Evolutionary conservation across 2,888 invertebrate species (phyloP).

Genomic region (Lasioglossum marginatum): DNA sequence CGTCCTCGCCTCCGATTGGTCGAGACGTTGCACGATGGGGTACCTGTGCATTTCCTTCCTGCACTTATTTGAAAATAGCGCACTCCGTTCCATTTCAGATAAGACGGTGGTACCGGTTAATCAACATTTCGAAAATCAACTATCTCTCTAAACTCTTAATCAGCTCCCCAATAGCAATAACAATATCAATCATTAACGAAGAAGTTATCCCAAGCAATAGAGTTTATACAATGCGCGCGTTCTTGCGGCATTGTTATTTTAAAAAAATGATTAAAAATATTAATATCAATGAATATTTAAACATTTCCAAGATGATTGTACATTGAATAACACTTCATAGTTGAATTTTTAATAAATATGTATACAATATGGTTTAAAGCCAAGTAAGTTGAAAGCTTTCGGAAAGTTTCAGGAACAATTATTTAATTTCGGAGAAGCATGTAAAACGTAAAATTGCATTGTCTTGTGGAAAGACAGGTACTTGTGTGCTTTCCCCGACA

Average conservation of each 20-base stretch:
- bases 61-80: background rate
- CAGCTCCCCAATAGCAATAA: background rate
- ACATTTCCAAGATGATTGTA: background rate
- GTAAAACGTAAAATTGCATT: background rate
- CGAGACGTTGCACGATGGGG: constrained; percentile 36
- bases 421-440: background rate
- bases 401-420: background rate
- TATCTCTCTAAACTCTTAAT: background rate
- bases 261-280: background rate
- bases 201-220: background rate
- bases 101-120: background rate
- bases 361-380: background rate
- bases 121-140: background rate
- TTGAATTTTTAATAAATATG: background rate
- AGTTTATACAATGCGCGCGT: background rate
- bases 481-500: background rate
- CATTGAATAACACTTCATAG: background rate
- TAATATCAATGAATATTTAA: background rate
- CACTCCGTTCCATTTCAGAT: background rate
- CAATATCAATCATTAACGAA: background rate
- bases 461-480: constrained; percentile 17
- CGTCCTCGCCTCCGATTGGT: constrained; percentile 49
- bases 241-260: background rate
- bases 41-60: constrained; percentile 54
- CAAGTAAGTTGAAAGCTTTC: background rate